phyloP scores from a whole-genome alignment of 2,797 vertebrate genomes.

The Rhinichthys osculus region DNA sequence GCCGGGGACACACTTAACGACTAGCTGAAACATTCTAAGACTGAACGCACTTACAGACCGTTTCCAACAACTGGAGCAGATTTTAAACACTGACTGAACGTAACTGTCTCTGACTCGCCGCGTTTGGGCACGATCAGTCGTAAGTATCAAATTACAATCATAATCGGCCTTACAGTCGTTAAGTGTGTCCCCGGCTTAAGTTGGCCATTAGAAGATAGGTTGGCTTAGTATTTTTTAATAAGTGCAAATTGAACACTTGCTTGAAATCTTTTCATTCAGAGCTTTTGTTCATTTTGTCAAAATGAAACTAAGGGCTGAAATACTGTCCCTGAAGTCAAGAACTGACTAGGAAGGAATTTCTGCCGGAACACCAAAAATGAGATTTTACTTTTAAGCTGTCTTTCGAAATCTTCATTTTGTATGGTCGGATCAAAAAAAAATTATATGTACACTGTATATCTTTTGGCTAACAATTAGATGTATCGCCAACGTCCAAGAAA shows the following conservation, averaged over 20 bases:
- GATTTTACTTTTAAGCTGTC: background rate
- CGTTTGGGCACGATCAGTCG: too few relatives aligned
- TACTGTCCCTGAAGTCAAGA: background rate
- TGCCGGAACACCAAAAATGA: background rate
- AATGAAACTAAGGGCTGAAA: background rate
- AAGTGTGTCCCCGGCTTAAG: background rate
- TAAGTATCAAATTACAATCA: too few relatives aligned
- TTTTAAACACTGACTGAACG: too few relatives aligned
- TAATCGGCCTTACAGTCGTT: too few relatives aligned
- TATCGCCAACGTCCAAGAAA: background rate
- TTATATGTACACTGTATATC: too few relatives aligned
- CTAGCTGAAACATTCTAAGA: too few relatives aligned
- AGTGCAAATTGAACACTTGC: background rate
- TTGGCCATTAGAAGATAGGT: background rate
- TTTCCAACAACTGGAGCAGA: too few relatives aligned
- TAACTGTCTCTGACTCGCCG: too few relatives aligned
- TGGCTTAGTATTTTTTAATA: constrained; percentile 21
- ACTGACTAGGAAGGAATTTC: background rate
- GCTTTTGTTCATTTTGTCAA: constrained; percentile 4
- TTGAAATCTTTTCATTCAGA: background rate
- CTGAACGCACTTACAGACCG: too few relatives aligned
- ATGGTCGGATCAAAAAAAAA: too few relatives aligned
- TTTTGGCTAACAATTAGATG: background rate
- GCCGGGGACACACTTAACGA: too few relatives aligned
- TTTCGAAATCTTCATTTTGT: background rate